These are phyloP conservation scores for Gymnothorax reevesii DNA, from an alignment of 2,797 vertebrate species.

Conservation along the genomic window DNA sequence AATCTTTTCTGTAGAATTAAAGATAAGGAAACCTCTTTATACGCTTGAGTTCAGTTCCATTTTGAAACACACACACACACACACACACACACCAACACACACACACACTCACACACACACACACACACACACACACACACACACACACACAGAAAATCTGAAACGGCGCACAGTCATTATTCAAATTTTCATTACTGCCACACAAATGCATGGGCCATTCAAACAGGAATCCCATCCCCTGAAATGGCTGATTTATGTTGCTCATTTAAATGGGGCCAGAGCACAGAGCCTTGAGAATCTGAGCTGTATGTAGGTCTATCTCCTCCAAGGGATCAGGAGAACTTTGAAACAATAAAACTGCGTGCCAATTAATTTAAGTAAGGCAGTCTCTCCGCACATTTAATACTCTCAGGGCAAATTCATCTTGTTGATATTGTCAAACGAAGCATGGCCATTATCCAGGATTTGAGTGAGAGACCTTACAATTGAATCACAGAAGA, in stretches of 20 bases:
- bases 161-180: neutral
- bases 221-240: neutral
- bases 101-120: too few species aligned
- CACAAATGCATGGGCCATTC: neutral
- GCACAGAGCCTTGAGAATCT: neutral
- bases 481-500: neutral
- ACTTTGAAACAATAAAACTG: constrained; percentile 6
- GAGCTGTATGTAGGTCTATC: neutral
- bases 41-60: neutral
- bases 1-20: neutral
- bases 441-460: constrained; percentile 22
- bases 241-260: neutral
- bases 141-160: neutral
- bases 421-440: constrained; percentile 19
- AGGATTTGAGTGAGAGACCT: neutral
- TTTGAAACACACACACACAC: neutral
- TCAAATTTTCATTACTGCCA: neutral
- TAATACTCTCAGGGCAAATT: constrained; percentile 5
- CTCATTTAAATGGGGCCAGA: neutral
- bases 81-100: too few species aligned
- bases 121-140: too few species aligned
- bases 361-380: constrained; percentile 18
- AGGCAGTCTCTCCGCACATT: constrained; percentile 7
- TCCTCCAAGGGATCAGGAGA: neutral
- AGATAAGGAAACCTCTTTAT: neutral